Percentiles rank a stretch among this genome's conserved stretches.
Evolutionary conservation across 2,888 invertebrate species (phyloP).

Genomic region (Desoria tigrina): DNA sequence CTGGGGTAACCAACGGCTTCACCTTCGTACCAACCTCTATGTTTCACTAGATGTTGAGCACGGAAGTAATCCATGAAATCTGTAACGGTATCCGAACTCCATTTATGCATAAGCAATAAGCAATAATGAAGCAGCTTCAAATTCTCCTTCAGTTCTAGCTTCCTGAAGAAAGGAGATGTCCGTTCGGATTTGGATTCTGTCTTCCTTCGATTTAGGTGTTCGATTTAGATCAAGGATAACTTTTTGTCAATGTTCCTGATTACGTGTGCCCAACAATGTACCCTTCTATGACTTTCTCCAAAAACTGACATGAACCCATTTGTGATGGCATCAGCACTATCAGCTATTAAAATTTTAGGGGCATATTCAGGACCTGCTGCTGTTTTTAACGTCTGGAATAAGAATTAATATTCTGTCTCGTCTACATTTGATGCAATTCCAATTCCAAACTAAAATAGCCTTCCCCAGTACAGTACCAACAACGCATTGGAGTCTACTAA

Average conservation of each 20-base stretch:
- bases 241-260: neutral
- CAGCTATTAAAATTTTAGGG: too few relatives aligned
- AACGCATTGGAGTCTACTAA: too few relatives aligned
- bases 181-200: neutral
- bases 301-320: too few relatives aligned
- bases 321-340: too few relatives aligned
- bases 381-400: too few relatives aligned
- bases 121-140: neutral
- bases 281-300: too few relatives aligned
- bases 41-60: neutral
- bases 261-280: neutral
- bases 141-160: neutral
- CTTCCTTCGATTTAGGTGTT: neutral
- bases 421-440: too few relatives aligned
- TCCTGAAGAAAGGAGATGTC: slow-evolving; percentile 11
- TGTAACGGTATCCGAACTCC: neutral
- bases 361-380: too few relatives aligned
- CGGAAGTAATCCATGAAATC: slow-evolving; percentile 11
- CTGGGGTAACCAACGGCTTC: neutral
- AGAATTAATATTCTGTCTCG: too few relatives aligned
- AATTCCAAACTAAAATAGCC: too few relatives aligned
- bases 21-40: slow-evolving; percentile 18
- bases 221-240: neutral
- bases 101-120: too few relatives aligned
- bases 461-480: too few relatives aligned